phyloP scores from a whole-genome alignment of 2,888 invertebrate species.

The Ferrisia virgata region DNA sequence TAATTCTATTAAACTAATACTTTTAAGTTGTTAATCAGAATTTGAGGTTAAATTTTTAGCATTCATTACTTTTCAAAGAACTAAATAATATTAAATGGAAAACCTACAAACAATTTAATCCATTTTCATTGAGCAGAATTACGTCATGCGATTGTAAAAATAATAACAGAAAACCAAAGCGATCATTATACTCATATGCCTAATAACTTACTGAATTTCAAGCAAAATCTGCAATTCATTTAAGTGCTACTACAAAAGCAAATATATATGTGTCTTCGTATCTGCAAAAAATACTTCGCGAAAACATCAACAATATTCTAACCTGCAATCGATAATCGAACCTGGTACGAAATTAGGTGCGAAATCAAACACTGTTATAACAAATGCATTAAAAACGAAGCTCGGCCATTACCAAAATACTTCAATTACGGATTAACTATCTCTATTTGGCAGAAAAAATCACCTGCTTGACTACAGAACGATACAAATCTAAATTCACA shows the following conservation, averaged over 20 bases:
- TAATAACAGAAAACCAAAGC: background rate
- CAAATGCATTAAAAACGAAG: background rate
- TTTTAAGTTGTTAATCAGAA: no score
- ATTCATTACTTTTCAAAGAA: no score
- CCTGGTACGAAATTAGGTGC: background rate
- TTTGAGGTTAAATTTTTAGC: no score
- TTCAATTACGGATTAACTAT: background rate
- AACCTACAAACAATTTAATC: no score
- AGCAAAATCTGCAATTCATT: slow-evolving; percentile 34
- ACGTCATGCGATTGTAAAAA: background rate
- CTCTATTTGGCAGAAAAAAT: background rate
- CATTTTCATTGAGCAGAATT: background rate
- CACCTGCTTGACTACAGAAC: slow-evolving; percentile 40
- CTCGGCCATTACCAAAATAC: background rate
- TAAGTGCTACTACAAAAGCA: slow-evolving; percentile 39
- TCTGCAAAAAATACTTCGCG: slow-evolving; percentile 29
- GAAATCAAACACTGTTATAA: background rate
- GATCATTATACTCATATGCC: background rate
- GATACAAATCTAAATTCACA: slow-evolving; percentile 36
- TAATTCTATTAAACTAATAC: background rate
- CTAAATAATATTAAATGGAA: no score
- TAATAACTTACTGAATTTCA: slow-evolving; percentile 40
- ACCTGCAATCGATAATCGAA: background rate
- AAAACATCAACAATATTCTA: background rate
- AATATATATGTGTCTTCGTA: slow-evolving; percentile 15